Evolutionary conservation across 2,888 invertebrate species (phyloP).

Genomic region (Lasioglossum zephyrum): DNA sequence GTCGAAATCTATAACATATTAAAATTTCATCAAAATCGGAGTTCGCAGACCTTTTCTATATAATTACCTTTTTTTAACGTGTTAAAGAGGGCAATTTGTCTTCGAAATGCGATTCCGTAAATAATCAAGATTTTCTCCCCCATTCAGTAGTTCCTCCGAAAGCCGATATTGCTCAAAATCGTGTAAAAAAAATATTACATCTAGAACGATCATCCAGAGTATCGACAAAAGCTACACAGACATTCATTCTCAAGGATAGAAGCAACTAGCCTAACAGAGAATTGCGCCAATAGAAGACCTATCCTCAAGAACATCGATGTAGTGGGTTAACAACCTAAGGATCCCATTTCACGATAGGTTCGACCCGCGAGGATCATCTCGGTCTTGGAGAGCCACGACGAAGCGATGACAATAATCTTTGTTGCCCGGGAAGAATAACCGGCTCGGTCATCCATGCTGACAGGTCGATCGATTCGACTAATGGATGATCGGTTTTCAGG

Average conservation of each 20-base stretch:
- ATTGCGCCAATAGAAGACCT: not conserved
- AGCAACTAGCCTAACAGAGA: not conserved
- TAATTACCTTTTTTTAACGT: no score
- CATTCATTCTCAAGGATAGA: not conserved
- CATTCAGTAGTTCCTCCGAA: not conserved
- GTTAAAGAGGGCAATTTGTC: no score
- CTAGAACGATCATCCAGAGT: not conserved
- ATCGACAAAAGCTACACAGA: not conserved
- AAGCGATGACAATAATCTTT: constrained; percentile 17
- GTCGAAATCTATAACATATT: no score
- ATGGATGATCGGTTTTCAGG: constrained; percentile 49
- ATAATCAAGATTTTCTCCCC: no score
- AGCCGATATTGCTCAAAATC: no score
- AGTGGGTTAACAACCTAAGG: not conserved
- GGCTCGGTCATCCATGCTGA: not conserved
- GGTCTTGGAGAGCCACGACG: not conserved
- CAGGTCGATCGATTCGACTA: constrained; percentile 44
- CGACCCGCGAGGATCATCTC: not conserved
- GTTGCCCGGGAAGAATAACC: not conserved
- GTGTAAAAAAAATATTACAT: not conserved
- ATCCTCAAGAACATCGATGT: not conserved
- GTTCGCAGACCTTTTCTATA: no score
- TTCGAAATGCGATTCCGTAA: no score
- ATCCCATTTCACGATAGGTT: not conserved
- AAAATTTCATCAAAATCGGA: no score